Evolutionary conservation across 2,113 vertebrate species (phyloP).

Genomic region (Neogobius melanostomus): DNA sequence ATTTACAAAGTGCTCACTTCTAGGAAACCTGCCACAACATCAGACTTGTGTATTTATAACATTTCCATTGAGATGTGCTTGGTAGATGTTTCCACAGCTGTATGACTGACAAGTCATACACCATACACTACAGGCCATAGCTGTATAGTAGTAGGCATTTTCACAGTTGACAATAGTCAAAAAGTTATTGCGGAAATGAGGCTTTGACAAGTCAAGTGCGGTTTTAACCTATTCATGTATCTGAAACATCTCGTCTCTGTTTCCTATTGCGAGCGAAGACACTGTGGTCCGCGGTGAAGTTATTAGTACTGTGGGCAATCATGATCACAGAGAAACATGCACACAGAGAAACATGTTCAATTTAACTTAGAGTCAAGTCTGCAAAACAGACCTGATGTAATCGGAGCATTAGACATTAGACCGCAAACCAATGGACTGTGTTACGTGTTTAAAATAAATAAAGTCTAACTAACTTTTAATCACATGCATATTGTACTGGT

Average conservation of each 20-base stretch:
- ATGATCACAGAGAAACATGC: neutral
- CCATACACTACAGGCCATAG: neutral
- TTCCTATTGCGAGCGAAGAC: neutral
- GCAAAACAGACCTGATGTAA: no score
- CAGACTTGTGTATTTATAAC: neutral
- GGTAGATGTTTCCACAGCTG: slow-evolving; percentile 6
- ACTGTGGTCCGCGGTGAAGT: neutral
- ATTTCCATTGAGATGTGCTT: slow-evolving; percentile 1
- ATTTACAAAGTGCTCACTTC: slow-evolving; percentile 7
- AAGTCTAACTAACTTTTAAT: no score
- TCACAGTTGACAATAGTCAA: slow-evolving; percentile 5
- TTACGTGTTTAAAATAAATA: no score
- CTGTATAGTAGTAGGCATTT: neutral
- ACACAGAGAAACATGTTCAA: neutral
- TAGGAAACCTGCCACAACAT: neutral
- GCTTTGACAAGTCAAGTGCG: neutral
- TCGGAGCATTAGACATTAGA: no score
- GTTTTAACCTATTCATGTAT: neutral
- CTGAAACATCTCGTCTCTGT: neutral
- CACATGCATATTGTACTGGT: no score
- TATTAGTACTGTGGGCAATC: neutral
- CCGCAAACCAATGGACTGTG: no score
- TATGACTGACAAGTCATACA: neutral
- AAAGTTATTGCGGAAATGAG: slow-evolving; percentile 3
- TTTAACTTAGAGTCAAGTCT: no score